phyloP scores from a whole-genome alignment of 2,113 vertebrate species.

The Propithecus coquereli region DNA sequence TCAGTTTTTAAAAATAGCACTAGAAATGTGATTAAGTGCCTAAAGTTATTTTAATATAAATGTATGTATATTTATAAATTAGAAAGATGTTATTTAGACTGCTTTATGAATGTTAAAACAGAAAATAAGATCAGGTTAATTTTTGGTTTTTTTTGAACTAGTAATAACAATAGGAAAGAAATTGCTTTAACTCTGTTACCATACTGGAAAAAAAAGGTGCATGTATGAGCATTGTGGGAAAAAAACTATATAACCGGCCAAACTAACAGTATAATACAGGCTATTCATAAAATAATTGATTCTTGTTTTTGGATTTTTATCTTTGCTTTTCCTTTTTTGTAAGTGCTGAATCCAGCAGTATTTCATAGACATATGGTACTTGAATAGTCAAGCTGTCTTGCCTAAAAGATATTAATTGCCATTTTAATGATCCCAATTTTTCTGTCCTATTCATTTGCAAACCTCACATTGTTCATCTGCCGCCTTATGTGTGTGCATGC shows the following conservation, averaged over 20 bases:
- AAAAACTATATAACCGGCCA: constrained; percentile 56
- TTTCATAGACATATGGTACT: constrained; percentile 61
- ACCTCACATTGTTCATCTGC: constrained; percentile 75
- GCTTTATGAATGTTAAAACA: constrained; percentile 26
- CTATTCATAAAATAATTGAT: not conserved
- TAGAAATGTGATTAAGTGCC: constrained; percentile 33
- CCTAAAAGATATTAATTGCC: constrained; percentile 59
- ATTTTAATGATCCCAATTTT: constrained; percentile 69
- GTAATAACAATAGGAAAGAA: constrained; percentile 27
- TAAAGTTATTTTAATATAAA: constrained; percentile 20
- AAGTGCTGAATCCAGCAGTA: constrained; percentile 60
- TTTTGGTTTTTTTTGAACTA: constrained; percentile 16
- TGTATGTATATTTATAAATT: not conserved
- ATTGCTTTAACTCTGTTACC: not conserved
- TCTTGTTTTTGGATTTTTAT: constrained; percentile 46
- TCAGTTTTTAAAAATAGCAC: not conserved
- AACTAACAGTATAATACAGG: constrained; percentile 45
- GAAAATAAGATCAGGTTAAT: constrained; percentile 43
- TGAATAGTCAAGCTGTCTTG: constrained; percentile 68
- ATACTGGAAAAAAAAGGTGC: constrained; percentile 12
- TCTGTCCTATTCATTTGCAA: constrained; percentile 71
- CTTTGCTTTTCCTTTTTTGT: constrained; percentile 32
- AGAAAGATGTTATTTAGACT: constrained; percentile 35
- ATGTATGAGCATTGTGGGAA: constrained; percentile 59
- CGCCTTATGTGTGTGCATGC: constrained; percentile 77